Base-by-base conservation (phyloP, 1,140 invertebrate genomes). In the Pseudomyrmex pallidus region DNA sequence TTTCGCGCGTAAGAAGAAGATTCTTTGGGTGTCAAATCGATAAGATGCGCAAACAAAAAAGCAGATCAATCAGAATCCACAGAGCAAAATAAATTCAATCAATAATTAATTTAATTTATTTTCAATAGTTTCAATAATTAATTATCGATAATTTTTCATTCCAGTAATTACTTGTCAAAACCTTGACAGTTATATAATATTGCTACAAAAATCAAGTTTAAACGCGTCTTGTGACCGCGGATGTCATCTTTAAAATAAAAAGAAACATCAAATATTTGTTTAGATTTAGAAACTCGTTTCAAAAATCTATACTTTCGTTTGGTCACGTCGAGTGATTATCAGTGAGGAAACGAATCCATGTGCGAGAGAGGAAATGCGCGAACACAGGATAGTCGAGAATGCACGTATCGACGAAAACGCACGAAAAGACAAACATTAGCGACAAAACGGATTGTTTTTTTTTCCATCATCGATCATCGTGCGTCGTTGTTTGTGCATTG, bases 381-480 rank as follows among this genome's bases (percentile, higher is more conserved):
- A 82, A 62, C 74, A 67, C 35, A 7, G 5, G 7, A 86, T 77
- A 68, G 80, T 64, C 57, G 61, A 7, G 86, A 56, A 66, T 66
- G 54, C 63, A 82, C 91, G 86, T 89, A 91, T 91, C 85, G 85
- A 78, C 83, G 85, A 89, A 35, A 35, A 7, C 35, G 35, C 35
- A 35, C 35, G 5, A 35, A 35, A 5, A 35, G 0, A 35, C 35
- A 5, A 35, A 35, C 5, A 35, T 35, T 35, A 35, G 35, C 5
- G 35, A 3, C 25, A 25, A 25, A 35, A 35, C 35, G 35, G 0
- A 35, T 35, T 4, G 7, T 35, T 35, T 35, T 91, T 91, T 91
- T 82, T 80, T 84, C 63, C 83, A 86, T 91, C 89, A 92, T 91
- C 91, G 87, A 92, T 92, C 91, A 91, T 90, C 77, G 68, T 9